Conservation (phyloP, 1,140 invertebrate genomes). For the Euwallacea similis region DNA sequence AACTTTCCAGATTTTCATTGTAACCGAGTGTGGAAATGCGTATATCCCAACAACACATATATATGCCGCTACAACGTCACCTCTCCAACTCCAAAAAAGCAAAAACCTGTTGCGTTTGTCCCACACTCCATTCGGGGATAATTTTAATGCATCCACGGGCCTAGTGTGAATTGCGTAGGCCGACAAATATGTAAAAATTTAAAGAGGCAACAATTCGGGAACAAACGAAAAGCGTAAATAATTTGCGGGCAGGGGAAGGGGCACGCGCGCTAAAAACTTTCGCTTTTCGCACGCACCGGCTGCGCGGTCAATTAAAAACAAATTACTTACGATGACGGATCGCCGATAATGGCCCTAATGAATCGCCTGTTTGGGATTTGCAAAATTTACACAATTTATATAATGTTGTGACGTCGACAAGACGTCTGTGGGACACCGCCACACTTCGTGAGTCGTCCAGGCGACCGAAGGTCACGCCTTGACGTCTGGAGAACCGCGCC, state of each 20-base stretch:
- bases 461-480: too few relatives aligned
- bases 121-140: too few relatives aligned
- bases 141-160: background rate
- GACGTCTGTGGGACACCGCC: too few relatives aligned
- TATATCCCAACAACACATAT: too few relatives aligned
- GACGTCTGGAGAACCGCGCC: too few relatives aligned
- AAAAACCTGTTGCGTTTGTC: too few relatives aligned
- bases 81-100: too few relatives aligned
- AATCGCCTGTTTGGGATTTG: conserved; percentile 1
- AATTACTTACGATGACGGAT: conserved; percentile 4
- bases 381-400: background rate
- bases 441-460: too few relatives aligned
- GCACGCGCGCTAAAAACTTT: conserved; percentile 10
- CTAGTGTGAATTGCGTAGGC: conserved; percentile 11
- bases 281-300: background rate
- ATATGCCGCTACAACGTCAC: too few relatives aligned
- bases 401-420: too few relatives aligned
- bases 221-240: conserved; percentile 26
- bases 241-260: conserved; percentile 10
- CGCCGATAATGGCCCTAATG: conserved; percentile 6
- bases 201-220: conserved; percentile 22
- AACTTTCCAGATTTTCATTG: too few relatives aligned
- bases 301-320: conserved; percentile 1
- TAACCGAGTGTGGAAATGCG: too few relatives aligned
- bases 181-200: conserved; percentile 27